Evolutionary conservation across 2,888 invertebrate genomes (phyloP), one percentile per base, ranked within the genome.

Genomic region (Gonocerus acuteangulatus): DNA sequence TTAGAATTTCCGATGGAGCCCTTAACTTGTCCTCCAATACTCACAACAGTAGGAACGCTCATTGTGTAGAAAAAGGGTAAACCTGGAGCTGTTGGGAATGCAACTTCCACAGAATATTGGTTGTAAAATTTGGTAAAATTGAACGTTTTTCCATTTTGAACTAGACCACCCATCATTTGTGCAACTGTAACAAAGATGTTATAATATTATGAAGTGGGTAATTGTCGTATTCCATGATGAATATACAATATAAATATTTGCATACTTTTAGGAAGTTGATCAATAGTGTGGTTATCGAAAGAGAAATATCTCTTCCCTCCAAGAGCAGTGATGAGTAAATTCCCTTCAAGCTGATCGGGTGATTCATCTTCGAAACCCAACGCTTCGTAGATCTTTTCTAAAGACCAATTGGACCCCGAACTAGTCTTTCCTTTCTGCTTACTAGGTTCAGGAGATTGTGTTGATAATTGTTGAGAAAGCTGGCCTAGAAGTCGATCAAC

Each of bases 51-150:
- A 9, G 85, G 85, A 59, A 76, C 77, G 59, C 80, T 80, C 69
- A 81, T 78, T 58, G 79, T 80, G 73, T 77, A 85, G 62, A 82
- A 74, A 72, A 85, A 85, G 11, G 87, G 86, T 68, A 86, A 75
- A 72, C 87, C 87, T 68, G 79, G 80, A 62, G 81, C 82, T n/a
- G 84, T 79, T 2, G 87, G 86, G 78, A 86, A 83, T 73, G 82
- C 81, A 15, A 86, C 73, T 11, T 79, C 78, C 6, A 82, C 74
- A 66, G 83, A 81, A 48, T 78, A 76, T 52, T 78, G 74, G 68
- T 81, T 80, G 51, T 77, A 71, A 11, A 84, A 74, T 72, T 82
- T 84, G 44, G 81, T 83, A 72, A 79, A 78, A 70, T 82, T 80
- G 67, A 80, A 75, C 16, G 77, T 70, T 45, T 77, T 72, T 49